These are phyloP conservation scores for Aphelinus atriplicis DNA, from an alignment of 1,140 invertebrate genomes.

Conservation along the genomic window DNA sequence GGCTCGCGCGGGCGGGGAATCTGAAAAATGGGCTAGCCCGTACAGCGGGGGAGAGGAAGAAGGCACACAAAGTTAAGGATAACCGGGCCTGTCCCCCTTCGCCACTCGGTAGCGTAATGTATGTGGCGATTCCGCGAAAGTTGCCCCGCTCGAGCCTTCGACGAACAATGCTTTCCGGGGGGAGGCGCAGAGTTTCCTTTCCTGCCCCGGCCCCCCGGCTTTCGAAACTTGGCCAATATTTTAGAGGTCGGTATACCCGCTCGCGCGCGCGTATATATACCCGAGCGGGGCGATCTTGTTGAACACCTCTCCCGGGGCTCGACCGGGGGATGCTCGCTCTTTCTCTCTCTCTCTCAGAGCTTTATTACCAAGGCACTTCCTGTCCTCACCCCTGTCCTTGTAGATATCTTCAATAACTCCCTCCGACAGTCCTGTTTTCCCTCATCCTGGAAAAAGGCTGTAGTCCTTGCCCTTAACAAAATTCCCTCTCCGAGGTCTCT, in stretches of 20 bases:
- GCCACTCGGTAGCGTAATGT: conserved; percentile 54
- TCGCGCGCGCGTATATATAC: not conserved
- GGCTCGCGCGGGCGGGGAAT: not conserved
- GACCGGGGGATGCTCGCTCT: not conserved
- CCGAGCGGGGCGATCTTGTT: conserved; percentile 43
- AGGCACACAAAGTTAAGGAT: conserved; percentile 50
- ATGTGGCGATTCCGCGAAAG: conserved; percentile 58
- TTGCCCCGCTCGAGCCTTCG: conserved; percentile 48
- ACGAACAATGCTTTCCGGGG: conserved; percentile 58
- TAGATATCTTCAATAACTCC: too few species aligned
- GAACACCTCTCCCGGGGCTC: conserved; percentile 48
- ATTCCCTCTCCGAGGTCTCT: too few species aligned
- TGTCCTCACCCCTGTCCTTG: too few species aligned
- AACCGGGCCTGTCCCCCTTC: conserved; percentile 45
- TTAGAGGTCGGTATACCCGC: conserved; percentile 46
- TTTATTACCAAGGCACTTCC: too few species aligned
- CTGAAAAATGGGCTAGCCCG: conserved; percentile 46
- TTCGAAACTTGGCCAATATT: conserved; percentile 62
- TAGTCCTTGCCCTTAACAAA: too few species aligned
- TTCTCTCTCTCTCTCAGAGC: not conserved
- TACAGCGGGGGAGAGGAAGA: conserved; percentile 13
- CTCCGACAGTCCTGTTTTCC: too few species aligned
- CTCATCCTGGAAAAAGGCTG: too few species aligned
- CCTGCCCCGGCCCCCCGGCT: conserved; percentile 34
- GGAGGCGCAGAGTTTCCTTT: conserved; percentile 46